Conservation (phyloP, 2,797 vertebrate genomes). For the Premnoplex brunnescens region DNA sequence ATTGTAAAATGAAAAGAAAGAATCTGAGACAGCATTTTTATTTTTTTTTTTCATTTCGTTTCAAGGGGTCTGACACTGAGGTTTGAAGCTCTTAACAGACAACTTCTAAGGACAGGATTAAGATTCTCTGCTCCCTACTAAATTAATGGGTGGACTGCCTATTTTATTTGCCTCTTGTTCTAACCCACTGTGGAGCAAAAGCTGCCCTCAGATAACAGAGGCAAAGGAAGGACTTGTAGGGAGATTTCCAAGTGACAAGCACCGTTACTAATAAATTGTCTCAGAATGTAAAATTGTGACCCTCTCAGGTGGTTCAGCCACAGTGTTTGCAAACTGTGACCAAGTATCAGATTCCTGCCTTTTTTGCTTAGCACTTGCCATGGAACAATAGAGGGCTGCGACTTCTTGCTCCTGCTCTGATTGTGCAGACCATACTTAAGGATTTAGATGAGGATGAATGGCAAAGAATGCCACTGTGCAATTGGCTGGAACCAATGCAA, state of each 20-base stretch:
- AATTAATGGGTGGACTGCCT: background rate
- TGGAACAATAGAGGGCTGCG: conserved; percentile 27
- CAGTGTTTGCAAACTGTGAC: conserved; percentile 85
- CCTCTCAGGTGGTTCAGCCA: conserved; percentile 72
- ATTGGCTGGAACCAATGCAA: conserved; percentile 68
- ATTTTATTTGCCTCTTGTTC: conserved; percentile 30
- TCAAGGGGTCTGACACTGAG: background rate
- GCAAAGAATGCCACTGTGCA: conserved; percentile 66
- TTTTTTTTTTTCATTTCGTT: background rate
- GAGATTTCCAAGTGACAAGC: conserved; percentile 68
- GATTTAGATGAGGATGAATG: conserved; percentile 69
- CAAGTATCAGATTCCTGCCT: conserved; percentile 75
- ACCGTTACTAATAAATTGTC: conserved; percentile 72
- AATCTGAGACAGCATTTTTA: background rate
- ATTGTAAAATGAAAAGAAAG: background rate
- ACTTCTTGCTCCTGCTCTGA: conserved; percentile 36
- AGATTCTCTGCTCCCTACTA: background rate
- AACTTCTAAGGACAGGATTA: background rate
- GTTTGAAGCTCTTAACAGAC: background rate
- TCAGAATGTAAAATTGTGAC: conserved; percentile 76
- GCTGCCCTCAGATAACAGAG: background rate
- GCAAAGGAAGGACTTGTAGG: conserved; percentile 28
- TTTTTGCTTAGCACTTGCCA: conserved; percentile 69
- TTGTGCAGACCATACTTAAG: conserved; percentile 65
- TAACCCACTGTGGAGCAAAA: conserved; percentile 34